A percentile compares a stretch with the other conserved stretches of the same genome.
These are phyloP conservation scores for Cyaniris semiargus DNA, from an alignment of 2,888 invertebrate genomes.

Conservation along the genomic window DNA sequence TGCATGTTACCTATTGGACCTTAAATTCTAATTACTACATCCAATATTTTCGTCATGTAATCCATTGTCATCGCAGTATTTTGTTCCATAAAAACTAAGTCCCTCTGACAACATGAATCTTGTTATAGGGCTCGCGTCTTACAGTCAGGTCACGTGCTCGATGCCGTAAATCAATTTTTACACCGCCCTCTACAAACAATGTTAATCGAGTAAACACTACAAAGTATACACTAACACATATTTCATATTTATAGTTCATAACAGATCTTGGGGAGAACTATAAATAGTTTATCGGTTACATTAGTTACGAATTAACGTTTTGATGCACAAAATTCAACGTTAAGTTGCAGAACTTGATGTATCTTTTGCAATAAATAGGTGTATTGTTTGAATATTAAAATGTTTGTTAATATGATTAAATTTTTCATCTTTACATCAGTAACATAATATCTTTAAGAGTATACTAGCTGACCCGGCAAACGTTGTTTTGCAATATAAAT, in stretches of 20 bases:
- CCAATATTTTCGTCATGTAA: conserved; percentile 3
- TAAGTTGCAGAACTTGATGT: neutral
- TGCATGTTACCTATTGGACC: no score
- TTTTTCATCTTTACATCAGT: neutral
- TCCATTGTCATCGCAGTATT: conserved; percentile 1
- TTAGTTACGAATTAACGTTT: neutral
- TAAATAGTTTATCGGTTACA: neutral
- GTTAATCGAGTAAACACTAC: conserved; percentile 20
- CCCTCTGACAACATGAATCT: conserved; percentile 17
- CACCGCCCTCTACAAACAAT: conserved; percentile 26
- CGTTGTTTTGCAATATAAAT: no score
- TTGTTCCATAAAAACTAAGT: conserved; percentile 12
- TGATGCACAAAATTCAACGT: neutral
- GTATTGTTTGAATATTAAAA: neutral
- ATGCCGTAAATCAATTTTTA: conserved; percentile 28
- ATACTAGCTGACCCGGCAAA: no score
- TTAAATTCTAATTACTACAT: neutral
- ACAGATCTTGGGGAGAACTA: neutral
- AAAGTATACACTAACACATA: conserved; percentile 7
- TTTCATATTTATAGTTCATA: conserved; percentile 3
- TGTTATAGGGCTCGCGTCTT: neutral
- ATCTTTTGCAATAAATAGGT: neutral
- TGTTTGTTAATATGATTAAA: neutral
- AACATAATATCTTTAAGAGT: no score
- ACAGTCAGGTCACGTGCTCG: conserved; percentile 16